These are phyloP conservation scores for Rhinoderma darwinii DNA, from an alignment of 2,113 vertebrate genomes.

Conservation along the genomic window DNA sequence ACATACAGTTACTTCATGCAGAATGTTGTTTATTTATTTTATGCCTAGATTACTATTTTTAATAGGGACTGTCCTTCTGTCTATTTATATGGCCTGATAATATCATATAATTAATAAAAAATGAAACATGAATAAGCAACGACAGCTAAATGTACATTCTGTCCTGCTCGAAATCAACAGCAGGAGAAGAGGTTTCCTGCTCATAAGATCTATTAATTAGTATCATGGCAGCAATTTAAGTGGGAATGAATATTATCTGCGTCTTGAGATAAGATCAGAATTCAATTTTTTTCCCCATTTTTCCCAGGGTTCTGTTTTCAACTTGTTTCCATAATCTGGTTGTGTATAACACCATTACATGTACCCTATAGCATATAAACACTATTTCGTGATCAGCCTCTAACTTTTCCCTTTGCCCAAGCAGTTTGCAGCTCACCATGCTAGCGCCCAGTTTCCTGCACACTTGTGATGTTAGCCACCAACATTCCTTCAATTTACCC, in stretches of 20 bases:
- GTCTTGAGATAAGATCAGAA: neutral
- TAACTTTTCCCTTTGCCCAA: no score
- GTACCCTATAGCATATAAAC: no score
- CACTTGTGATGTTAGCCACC: no score
- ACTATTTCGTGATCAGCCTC: no score
- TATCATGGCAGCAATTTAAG: neutral
- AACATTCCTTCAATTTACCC: no score
- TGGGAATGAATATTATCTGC: neutral
- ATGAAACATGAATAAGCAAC: neutral
- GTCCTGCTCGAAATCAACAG: neutral
- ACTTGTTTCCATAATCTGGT: neutral
- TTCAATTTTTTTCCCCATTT: neutral
- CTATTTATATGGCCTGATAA: constrained; percentile 40
- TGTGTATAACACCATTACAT: neutral
- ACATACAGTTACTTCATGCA: constrained; percentile 7
- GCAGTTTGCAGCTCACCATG: no score
- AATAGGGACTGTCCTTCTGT: constrained; percentile 1
- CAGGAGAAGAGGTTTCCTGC: neutral
- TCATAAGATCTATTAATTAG: neutral
- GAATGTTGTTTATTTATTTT: constrained; percentile 18
- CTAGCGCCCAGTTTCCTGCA: no score
- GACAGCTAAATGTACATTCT: constrained; percentile 8
- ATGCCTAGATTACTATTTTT: constrained; percentile 38
- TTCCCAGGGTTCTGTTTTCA: neutral
- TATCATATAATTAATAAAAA: constrained; percentile 37